A percentile compares a stretch with the other conserved stretches of the same genome.
phyloP scores from a whole-genome alignment of 2,888 invertebrate species.

The Protonemura montana region DNA sequence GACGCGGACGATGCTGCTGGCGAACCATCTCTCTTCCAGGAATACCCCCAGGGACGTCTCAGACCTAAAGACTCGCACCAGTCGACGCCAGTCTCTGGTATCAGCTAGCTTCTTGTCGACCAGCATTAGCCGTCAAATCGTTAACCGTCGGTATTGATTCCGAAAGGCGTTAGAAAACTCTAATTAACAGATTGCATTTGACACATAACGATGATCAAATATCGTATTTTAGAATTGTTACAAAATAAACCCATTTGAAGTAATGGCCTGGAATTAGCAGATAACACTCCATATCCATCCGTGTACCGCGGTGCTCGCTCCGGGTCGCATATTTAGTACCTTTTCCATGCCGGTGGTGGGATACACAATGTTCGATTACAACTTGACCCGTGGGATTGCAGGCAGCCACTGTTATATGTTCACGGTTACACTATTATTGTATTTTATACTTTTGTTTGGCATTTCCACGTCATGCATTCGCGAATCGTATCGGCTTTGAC shows the following conservation, averaged over 20 bases:
- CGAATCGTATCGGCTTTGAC: not conserved
- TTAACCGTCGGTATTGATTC: not conserved
- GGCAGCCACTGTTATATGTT: not conserved
- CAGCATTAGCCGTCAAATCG: conserved; percentile 8
- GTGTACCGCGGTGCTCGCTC: not conserved
- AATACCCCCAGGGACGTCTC: not conserved
- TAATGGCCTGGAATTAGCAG: conserved; percentile 32
- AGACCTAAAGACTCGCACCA: not conserved
- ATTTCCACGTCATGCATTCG: not conserved
- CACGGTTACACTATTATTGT: not conserved
- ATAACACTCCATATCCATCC: conserved; percentile 14
- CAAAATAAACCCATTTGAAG: conserved; percentile 26
- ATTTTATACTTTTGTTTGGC: conserved; percentile 12
- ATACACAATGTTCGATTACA: conserved; percentile 18
- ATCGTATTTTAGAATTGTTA: conserved; percentile 16
- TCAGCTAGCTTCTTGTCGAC: not conserved
- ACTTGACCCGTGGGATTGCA: conserved; percentile 23
- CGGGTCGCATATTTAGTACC: conserved; percentile 27
- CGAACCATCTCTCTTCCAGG: not conserved
- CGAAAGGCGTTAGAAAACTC: conserved; percentile 2
- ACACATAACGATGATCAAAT: conserved; percentile 32
- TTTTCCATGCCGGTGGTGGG: not conserved
- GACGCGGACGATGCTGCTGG: not conserved
- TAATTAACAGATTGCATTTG: conserved; percentile 33
- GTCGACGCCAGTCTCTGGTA: not conserved